Base-by-base conservation (phyloP, 2,113 vertebrate species). In the Eolophus roseicapilla region DNA sequence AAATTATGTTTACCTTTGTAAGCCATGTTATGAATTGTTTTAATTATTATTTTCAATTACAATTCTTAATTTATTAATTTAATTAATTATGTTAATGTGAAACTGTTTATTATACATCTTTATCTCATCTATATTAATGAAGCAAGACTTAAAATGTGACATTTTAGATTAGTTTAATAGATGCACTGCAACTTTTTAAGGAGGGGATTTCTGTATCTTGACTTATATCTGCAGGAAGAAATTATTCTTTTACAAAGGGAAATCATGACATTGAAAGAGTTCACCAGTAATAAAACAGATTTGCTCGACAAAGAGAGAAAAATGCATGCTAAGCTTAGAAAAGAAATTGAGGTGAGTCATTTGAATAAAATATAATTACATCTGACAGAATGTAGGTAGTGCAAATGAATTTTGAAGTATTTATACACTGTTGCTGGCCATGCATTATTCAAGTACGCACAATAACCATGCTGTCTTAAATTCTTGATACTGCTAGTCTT, bases 271-370 rank as follows among this genome's bases (percentile, higher is more conserved):
- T 2, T 97, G 92, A 94, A 97, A 83, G 96, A 97, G 60, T 90
- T 88, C 17, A 93, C 98, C 33, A 50, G 15, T 83, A 95, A 93
- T 93, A 98, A 97, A 94, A 85, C 44, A 78, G 86, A 76, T 88
- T 71, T 96, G 17, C 88, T 98, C 79, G 91, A 97, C 73, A 93
- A 97, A 93, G 97, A 98, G 86, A 91, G 93, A 88, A 96, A 96
- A 82, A 85, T 17, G 74, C 98, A 98, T 88, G 91, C 91, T 93
- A 98, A 96, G 28, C 97, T 98, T 95, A 97, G 65, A 84, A 98
- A 98, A 96, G 98, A 98, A 96, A 98, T 98, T 74, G 98, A 98
- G 96, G 98, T 98, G 88, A 89, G 82, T 94, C 23, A 90, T 92
- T 71, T 80, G n/a, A 47, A 87, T 92, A 73, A 74, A 83, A 82